Base-by-base conservation (phyloP, 2,888 invertebrate species). In the Gasteruption jaculator region DNA sequence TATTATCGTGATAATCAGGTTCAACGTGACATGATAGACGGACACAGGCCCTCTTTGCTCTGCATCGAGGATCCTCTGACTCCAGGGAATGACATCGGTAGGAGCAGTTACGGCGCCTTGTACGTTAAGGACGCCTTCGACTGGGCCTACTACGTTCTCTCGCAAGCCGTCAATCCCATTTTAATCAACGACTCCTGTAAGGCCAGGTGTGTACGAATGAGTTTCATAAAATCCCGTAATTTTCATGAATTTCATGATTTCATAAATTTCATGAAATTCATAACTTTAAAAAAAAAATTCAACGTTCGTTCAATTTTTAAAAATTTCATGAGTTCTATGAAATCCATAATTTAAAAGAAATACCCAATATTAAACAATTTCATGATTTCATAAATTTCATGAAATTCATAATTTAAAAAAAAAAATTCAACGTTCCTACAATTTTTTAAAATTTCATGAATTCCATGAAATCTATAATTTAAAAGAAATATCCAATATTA, bases 41-140 rank as follows among this genome's bases (percentile, higher is more conserved):
- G 94, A 1, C 91, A 94, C 73, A 78, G 94, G 33, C 92, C 92
- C 15, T 93, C 95, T 49, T 75, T 96, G 65, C 76, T 99, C 50
- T 96, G 95, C 69, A 96, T 99, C 58, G 96, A 97, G 75, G 99
- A 99, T 76, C 99, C 99, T 15, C 78, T 99, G 29, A 91, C 91
- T 48, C 83, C 92, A 11, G 93, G 88, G 52, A 99, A 99, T 73
- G 97, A 97, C 72, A 96, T 99, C 69, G 97, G 97, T 6, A 83
- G 95, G 57, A 94, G 94, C 70, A 95, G 95, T 62, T 96, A 95
- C 73, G 93, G 93, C 43, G 91, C 91, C 50, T 75, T 95, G 58
- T 86, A 88, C 67, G 83, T 83, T 58, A 88, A 89, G 70, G 86
- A 90, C 74, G 93, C 96, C 46, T 99, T 97, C 76, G 94, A 94